A percentile compares a stretch with the other conserved stretches of the same genome.
Conservation (phyloP, 2,113 vertebrate species). For the Stercorarius parasiticus region DNA sequence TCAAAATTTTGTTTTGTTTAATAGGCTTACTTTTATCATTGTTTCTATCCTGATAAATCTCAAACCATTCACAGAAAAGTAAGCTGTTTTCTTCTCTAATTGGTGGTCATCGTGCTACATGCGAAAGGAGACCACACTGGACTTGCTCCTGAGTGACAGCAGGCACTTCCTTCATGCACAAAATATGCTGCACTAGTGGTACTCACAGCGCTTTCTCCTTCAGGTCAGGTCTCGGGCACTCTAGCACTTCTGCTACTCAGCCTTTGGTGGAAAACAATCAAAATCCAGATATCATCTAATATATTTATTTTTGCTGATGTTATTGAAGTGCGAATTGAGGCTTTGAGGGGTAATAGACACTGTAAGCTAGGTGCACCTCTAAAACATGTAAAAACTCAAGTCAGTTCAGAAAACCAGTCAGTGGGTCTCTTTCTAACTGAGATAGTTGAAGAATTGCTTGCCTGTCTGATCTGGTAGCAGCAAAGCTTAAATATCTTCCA, state of each 20-base stretch:
- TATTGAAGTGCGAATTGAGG: neutral
- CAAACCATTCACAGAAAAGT: neutral
- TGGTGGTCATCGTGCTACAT: neutral
- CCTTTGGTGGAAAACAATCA: neutral
- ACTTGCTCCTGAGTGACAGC: neutral
- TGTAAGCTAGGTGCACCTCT: neutral
- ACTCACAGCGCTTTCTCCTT: neutral
- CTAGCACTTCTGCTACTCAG: neutral
- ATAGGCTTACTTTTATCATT: neutral
- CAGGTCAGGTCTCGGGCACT: fast-evolving
- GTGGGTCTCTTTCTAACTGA: neutral
- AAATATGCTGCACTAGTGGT: neutral
- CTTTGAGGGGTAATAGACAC: neutral
- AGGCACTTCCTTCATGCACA: neutral
- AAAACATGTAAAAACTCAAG: neutral
- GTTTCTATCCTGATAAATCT: neutral
- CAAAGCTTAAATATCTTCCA: neutral
- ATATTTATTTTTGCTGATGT: neutral
- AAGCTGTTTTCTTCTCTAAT: neutral
- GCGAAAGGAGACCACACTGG: neutral
- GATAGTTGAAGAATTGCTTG: neutral
- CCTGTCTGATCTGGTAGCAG: neutral
- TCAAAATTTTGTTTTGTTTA: neutral
- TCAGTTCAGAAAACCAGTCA: neutral
- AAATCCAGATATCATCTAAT: neutral